phyloP scores from a whole-genome alignment of 2,888 invertebrate genomes.

The Theodoxus fluviatilis region DNA sequence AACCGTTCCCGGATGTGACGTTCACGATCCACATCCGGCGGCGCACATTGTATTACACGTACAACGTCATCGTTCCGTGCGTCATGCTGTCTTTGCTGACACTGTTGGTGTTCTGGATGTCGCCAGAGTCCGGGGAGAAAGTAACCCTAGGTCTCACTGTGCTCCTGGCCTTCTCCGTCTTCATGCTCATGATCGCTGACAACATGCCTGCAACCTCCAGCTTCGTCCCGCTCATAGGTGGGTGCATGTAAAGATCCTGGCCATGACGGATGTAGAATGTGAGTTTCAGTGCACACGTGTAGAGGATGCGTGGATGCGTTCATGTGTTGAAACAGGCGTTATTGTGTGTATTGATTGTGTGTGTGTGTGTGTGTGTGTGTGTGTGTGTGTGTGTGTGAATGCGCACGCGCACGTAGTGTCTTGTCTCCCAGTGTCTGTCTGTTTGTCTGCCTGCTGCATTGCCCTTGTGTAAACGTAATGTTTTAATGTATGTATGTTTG shows the following conservation, averaged over 20 bases:
- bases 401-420: no score
- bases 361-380: no score
- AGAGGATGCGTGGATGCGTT: no score
- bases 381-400: no score
- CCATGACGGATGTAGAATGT: neutral
- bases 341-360: no score
- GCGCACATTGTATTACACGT: conserved; percentile 63
- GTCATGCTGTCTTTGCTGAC: conserved; percentile 66
- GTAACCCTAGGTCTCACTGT: conserved; percentile 65
- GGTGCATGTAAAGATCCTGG: conserved; percentile 30
- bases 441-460: no score
- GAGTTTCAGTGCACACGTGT: no score
- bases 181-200: conserved; percentile 66
- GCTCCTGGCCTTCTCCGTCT: conserved; percentile 65
- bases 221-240: conserved; percentile 67
- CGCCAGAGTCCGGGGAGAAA: conserved; percentile 66
- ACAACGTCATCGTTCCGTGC: conserved; percentile 66
- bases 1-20: conserved; percentile 65
- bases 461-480: no score
- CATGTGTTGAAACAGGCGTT: no score
- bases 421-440: no score
- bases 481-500: no score
- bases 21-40: conserved; percentile 69
- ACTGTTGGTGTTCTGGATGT: conserved; percentile 66
- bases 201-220: conserved; percentile 68